Percentiles rank a stretch among this genome's conserved stretches.
Evolutionary conservation across 92 coral and sea anemone genomes (phyloP).

Genomic region (Meandrina meandrites): DNA sequence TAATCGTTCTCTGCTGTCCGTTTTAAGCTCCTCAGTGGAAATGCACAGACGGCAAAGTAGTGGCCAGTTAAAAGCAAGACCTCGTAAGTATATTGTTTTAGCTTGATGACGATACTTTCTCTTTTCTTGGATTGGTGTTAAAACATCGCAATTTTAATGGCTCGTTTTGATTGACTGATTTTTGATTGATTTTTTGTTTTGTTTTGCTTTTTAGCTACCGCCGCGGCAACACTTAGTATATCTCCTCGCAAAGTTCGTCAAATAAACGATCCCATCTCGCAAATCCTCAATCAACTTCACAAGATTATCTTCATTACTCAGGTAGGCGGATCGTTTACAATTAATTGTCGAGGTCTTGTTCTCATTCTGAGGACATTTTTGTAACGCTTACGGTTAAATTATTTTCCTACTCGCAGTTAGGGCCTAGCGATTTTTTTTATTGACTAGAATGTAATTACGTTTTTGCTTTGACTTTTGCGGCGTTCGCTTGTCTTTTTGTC

Average conservation of each 20-base stretch:
- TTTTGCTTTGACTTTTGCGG: neutral
- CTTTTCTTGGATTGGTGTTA: neutral
- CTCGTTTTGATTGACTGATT: neutral
- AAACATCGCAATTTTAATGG: neutral
- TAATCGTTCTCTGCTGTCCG: neutral
- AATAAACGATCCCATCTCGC: slow-evolving; percentile 97
- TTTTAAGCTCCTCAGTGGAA: slow-evolving; percentile 83
- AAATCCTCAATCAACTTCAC: slow-evolving; percentile 93
- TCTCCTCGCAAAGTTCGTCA: slow-evolving; percentile 99
- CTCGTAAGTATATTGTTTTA: slow-evolving; percentile 71
- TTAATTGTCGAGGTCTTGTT: neutral
- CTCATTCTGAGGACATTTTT: neutral
- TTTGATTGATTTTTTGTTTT: no score
- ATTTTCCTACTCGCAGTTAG: no score
- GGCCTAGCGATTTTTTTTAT: neutral
- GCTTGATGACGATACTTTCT: neutral
- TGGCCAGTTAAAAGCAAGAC: slow-evolving; percentile 85
- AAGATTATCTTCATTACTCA: slow-evolving; percentile 95
- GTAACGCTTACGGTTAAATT: no score
- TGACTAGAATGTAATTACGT: neutral
- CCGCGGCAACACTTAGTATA: slow-evolving; percentile 96
- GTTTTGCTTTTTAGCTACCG: slow-evolving; percentile 68
- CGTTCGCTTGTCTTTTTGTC: neutral
- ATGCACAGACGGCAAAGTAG: slow-evolving; percentile 78
- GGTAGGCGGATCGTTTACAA: slow-evolving; percentile 47